phyloP scores from a whole-genome alignment of 2,113 vertebrate species.

The Crotophaga sulcirostris region DNA sequence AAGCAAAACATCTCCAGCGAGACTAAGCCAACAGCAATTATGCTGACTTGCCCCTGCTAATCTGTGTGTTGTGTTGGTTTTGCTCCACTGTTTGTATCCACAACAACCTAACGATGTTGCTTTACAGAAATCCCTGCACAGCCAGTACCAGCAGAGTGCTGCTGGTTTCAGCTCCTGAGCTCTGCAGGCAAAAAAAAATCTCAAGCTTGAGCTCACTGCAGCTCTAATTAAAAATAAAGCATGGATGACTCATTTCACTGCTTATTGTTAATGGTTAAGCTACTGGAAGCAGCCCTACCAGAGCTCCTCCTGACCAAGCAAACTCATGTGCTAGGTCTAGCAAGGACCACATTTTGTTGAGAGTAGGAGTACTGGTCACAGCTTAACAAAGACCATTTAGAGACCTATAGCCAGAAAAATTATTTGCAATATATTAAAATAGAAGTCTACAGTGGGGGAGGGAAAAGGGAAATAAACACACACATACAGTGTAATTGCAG shows the following conservation, averaged over 20 bases:
- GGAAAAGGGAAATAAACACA: background rate
- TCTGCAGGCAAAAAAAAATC: constrained; percentile 12
- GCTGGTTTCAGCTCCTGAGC: constrained; percentile 22
- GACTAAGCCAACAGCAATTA: background rate
- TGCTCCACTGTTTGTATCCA: constrained; percentile 4
- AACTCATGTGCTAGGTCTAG: background rate
- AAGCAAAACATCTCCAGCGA: background rate
- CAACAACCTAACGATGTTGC: background rate
- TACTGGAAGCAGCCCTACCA: constrained; percentile 35
- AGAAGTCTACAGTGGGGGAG: background rate
- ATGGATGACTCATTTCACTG: constrained; percentile 37
- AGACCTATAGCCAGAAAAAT: background rate
- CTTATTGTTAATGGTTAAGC: constrained; percentile 43
- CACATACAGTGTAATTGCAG: background rate
- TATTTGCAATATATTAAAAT: background rate
- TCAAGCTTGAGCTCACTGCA: constrained; percentile 19
- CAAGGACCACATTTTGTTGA: background rate
- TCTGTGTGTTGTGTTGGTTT: background rate
- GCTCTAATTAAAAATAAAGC: constrained; percentile 56
- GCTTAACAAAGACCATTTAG: background rate
- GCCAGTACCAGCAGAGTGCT: background rate
- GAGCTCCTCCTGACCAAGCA: background rate
- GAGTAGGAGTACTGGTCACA: background rate
- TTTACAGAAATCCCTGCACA: constrained; percentile 1
- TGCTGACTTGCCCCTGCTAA: background rate